Evolutionary conservation across 1,140 invertebrate species (phyloP), one percentile per base, ranked within the genome.

Genomic region (Drosophila littoralis): DNA sequence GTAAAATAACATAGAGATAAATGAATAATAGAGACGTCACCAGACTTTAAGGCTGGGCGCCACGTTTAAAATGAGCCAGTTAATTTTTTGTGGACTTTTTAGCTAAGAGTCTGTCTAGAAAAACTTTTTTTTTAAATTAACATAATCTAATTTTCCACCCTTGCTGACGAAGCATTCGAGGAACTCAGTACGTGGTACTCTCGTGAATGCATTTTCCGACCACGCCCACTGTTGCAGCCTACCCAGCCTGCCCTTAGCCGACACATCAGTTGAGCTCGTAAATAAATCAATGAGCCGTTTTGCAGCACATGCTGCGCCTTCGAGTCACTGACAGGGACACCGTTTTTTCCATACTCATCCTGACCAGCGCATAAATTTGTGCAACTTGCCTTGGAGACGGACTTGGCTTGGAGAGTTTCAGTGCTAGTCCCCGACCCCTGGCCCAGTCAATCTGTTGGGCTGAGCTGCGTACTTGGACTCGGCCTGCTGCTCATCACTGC

Each of bases 231-330:
- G 64, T 40, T 55, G 54, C 48, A 60, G 33, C 15, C 28, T 33
- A 17, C 33, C 22, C 51, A 28, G 22, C 22, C 22, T 4, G 22
- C 22, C 22, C 22, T 28, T 28, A 28, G 46, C 35, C 54, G 65
- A 60, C 57, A 61, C 82, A 88, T 88, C 76, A 83, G 75, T 54
- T 64, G 52, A 66, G 77, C 82, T 88, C 80, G 88, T 86, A 90
- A 90, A 90, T 90, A 90, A 86, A 90, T 90, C 88, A 90, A 90
- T 90, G 83, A 81, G 80, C 79, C 68, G 78, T 75, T 86, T 81
- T 77, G 81, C 81, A 82, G 78, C 90, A 79, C 81, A 75, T 63
- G 67, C 81, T 79, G 74, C 75, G 58, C 75, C 78, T 89, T 79
- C 36, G 69, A 82, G 71, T 69, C 74, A 81, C 70, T 55, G 82